phyloP scores from a whole-genome alignment of 1,140 invertebrate genomes.

The Cheumatopsyche charites region DNA sequence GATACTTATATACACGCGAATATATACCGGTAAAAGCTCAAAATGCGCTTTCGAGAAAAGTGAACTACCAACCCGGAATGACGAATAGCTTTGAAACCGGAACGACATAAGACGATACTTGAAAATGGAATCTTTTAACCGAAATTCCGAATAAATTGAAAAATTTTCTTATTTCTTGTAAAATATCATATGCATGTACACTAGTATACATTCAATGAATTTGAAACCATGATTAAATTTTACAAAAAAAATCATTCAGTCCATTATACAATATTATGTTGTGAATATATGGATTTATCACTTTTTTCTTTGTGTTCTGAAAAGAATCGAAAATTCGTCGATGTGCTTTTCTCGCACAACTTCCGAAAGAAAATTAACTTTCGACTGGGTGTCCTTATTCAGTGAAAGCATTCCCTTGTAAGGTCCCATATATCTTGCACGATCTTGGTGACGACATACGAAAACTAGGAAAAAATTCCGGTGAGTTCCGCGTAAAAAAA shows the following conservation, averaged over 20 bases:
- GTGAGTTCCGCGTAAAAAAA: no score
- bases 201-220: neutral
- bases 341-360: neutral
- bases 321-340: constrained; percentile 1
- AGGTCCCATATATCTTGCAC: constrained; percentile 4
- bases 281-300: no score
- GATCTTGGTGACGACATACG: neutral
- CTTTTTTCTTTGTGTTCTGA: neutral
- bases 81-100: constrained; percentile 4
- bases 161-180: neutral
- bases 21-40: neutral
- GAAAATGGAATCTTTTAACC: neutral
- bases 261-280: neutral
- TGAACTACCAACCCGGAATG: neutral
- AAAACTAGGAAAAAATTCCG: no score
- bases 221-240: neutral
- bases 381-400: neutral
- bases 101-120: neutral
- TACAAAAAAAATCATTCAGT: neutral
- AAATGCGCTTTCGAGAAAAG: constrained; percentile 2
- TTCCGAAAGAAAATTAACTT: constrained; percentile 19
- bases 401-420: constrained; percentile 10
- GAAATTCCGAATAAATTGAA: neutral
- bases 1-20: neutral
- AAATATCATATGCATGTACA: no score